phyloP scores from a whole-genome alignment of 2,113 vertebrate species.

The Psilopsiagon aurifrons region DNA sequence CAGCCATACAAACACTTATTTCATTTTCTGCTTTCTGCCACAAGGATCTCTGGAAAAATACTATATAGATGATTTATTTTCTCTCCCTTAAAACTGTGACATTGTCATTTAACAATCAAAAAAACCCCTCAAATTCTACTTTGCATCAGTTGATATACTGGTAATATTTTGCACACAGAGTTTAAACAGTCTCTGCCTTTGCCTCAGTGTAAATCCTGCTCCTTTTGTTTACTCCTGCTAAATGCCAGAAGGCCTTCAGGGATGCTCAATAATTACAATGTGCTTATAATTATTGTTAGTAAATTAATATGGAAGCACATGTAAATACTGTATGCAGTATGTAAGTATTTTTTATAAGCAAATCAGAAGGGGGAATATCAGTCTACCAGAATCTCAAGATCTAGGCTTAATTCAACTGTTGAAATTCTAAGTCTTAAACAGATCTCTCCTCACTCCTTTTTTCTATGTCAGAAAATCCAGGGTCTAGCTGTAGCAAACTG shows the following conservation, averaged over 20 bases:
- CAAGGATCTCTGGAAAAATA: background rate
- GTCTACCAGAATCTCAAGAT: background rate
- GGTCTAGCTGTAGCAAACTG: background rate
- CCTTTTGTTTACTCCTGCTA: slow-evolving; percentile 4
- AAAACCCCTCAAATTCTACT: background rate
- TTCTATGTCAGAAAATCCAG: background rate
- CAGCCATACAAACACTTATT: background rate
- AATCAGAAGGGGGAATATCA: background rate
- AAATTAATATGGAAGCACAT: slow-evolving; percentile 27
- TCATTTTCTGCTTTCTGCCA: background rate
- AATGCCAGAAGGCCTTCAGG: background rate
- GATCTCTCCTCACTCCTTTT: background rate
- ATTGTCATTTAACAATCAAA: background rate
- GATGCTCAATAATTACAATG: background rate
- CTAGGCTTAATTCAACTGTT: background rate
- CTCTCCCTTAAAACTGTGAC: background rate
- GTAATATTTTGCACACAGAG: background rate
- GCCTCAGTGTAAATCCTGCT: background rate
- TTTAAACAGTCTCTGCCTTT: background rate
- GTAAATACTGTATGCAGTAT: background rate
- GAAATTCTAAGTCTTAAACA: background rate
- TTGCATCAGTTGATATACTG: background rate
- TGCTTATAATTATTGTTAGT: slow-evolving; percentile 21
- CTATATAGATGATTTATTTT: background rate
- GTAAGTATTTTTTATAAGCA: background rate